Base-by-base conservation (phyloP, 2,113 vertebrate genomes). In the Puffinus mauretanicus region DNA sequence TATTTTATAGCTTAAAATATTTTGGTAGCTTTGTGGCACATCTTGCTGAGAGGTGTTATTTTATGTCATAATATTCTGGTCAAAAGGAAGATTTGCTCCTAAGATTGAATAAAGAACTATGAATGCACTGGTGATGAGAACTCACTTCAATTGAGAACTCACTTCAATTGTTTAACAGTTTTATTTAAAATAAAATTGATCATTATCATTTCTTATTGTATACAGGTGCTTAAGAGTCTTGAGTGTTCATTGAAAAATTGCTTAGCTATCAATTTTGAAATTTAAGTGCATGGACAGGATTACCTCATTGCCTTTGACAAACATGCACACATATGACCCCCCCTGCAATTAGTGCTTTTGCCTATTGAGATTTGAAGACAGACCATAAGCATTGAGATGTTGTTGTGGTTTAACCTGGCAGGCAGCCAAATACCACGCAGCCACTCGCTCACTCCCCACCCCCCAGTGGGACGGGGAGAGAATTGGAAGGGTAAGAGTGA, bases 301-400 rank as follows among this genome's bases (percentile, higher is more conserved):
- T 30, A 8, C 20, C 54, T 34, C 21, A 1, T 11, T 60, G 38
- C 80, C 40, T 40, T 18, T 20, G 32, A 10, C 46, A 24, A 7
- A 29, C 0, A 1, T 36, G 44, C 38, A 34, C 36, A 27, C 3
- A 10, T 36, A 5, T 5, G 2, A 2, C 21, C 6, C 7, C 12
- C 29, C 4, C 8, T 1, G 22, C 44, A 26, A 10, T 20, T 16
- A 44, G 30, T 16, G 62, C 29, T 70, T 77, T 58, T 61, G 26
- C 30, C 10, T 13, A 3, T 16, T 30, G 29, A 58, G 40, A 27
- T 36, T 21, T 69, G 61, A 34, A 47, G 44, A 24, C 13, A 64
- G 66, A 30, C 16, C 8, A 0, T 16, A 13, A 38, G 40, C 21
- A 29, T 2, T 1, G 49, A 34, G 72, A 17, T 44, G 42, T 40